A percentile compares a stretch with the other conserved stretches of the same genome.
Conservation (phyloP, 2,797 vertebrate species). For the Melanotaenia parkinsoni region DNA sequence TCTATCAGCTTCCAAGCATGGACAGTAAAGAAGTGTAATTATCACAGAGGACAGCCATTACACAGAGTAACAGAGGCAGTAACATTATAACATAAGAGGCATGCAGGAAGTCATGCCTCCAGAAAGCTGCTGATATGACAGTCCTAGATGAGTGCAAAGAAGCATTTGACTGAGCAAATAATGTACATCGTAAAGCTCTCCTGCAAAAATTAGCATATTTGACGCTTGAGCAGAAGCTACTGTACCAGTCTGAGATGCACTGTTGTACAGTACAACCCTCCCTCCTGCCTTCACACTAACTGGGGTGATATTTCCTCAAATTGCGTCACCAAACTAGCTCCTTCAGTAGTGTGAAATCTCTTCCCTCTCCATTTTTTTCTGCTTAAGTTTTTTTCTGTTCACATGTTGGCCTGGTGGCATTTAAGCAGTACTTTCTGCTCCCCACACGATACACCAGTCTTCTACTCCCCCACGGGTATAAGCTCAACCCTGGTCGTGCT, state of each 20-base stretch:
- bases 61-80: conserved; percentile 6
- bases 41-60: conserved; percentile 6
- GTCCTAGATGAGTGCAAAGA: not conserved
- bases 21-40: conserved; percentile 25
- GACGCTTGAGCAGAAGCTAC: conserved; percentile 11
- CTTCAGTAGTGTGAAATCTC: conserved; percentile 57
- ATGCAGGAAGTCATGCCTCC: not conserved
- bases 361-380: conserved; percentile 19
- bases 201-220: conserved; percentile 50
- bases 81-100: not conserved
- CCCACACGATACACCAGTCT: conserved; percentile 5
- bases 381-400: conserved; percentile 10
- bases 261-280: not conserved
- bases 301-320: conserved; percentile 49
- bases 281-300: conserved; percentile 26
- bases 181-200: conserved; percentile 37
- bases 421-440: conserved; percentile 33
- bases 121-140: conserved; percentile 29
- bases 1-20: conserved; percentile 25
- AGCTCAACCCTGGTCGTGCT: conserved; percentile 14
- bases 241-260: conserved; percentile 3
- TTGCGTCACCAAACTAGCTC: conserved; percentile 55
- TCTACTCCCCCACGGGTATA: conserved; percentile 19
- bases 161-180: conserved; percentile 36
- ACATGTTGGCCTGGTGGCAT: conserved; percentile 27